Evolutionary conservation across 2,888 invertebrate genomes (phyloP), one percentile per base, ranked within the genome.

Genomic region (Harpalus rubripes): DNA sequence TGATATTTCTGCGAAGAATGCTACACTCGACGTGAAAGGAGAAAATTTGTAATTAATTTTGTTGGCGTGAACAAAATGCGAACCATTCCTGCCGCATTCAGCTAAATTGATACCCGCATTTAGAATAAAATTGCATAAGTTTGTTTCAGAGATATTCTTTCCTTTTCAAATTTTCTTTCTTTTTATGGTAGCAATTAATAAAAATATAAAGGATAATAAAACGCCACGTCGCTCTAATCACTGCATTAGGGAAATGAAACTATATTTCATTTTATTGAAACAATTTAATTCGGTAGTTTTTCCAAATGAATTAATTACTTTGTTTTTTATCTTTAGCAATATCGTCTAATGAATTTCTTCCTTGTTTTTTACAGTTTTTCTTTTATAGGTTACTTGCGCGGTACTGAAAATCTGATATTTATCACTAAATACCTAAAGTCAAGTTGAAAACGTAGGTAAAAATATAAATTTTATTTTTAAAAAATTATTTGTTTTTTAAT

Each of bases 31-130:
- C 52, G 12, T 74, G 74, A 78, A 56, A 44, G 63, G 41, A 22
- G 65, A 81, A 72, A 81, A 32, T 63, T 78, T 78, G 56, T 78
- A 84, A 84, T 78, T 84, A 84, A 84, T 84, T 84, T 84, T 78
- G 56, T 72, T 72, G 32, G 81, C 68, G 58, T 18, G 72, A 65
- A 65, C n/a, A 78, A 65, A 63, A 39, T 41, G 44, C 8, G 41
- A 15, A 44, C 44, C 72, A 68, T 68, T 68, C 16, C 41, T 39
- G 32, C 41, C 32, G n/a, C 58, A 63, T 59, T 79, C 79, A 26
- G 15, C 18, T 58, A 79, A 79, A 59, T 58, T 78, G 56, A 58
- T 58, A 76, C 68, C n/a, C 68, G 68, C 68, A 74, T 41, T 74
- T 74, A 72, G 72, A 74, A 22, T 44, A 44, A 74, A 74, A 74